Base-by-base conservation (phyloP, 64 coral and sea anemone genomes). In the Porites lutea region DNA sequence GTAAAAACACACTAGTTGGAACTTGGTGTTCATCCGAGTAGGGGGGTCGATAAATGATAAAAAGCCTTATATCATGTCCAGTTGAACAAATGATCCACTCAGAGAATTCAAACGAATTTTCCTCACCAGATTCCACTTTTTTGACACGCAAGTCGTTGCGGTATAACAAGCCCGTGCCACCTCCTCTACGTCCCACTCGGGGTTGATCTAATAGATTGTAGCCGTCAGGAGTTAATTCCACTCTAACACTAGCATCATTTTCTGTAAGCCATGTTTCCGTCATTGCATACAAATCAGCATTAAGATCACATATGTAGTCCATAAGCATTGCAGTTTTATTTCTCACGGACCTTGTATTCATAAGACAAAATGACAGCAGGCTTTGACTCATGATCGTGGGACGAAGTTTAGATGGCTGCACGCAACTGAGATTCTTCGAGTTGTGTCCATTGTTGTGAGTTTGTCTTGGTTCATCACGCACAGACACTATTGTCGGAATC, bases 231-330 rank as follows among this genome's bases (percentile, higher is more conserved):
- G 13, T 48, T 48, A 83, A 18, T 65, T 83, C 79, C 22, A 46
- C 79, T 64, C 79, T 83, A 83, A 83, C 79, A 60, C 22, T 45
- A 83, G 79, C 79, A 47, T 83, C 79, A 8, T 65, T 83, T 48
- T 83, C 79, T 46, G 79, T 44, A 47, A 83, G 59, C 79, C 79
- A 65, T 37, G 79, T 83, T 83, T 83, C 79, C 21, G 79, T 83
- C 22, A 83, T 83, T 83, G 79, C 79, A 46, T 83, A 83, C 22
- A 83, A 48, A 59, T 83, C 79, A 65, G 79, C 79, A 16, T 83
- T 85, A 46, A 85, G 61, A 68, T 69, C 82, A 77, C 74, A 77
- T 51, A 77, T 51, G 46, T 77, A 77, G 48, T 77, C 74, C 74
- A 49, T 51, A 77, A 85, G 82, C 82, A 85, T 68, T 48, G 62